Evolutionary conservation across 2,797 vertebrate species (phyloP), one percentile per base, ranked within the genome.

Genomic region (Oophaga sylvatica): DNA sequence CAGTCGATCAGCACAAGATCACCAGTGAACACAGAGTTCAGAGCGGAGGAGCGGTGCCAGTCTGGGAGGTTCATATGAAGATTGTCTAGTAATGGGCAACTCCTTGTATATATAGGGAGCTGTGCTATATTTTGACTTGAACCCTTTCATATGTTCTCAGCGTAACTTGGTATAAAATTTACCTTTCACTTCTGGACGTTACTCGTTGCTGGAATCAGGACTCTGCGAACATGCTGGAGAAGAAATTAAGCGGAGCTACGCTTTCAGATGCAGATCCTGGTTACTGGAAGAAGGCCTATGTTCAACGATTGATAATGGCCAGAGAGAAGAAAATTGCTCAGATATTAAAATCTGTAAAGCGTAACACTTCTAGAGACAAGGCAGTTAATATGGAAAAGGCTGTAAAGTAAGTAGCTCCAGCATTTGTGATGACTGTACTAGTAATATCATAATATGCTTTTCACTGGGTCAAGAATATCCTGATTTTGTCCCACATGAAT

Each of bases 241-340:
- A 62, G 76, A 91, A 90, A 59, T 70, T 90, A 89, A 91, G n/a
- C 73, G 70, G 53, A 31, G 80, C 89, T 80, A 90, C 92, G 45
- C 29, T 92, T 6, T 76, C 77, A 80, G 94, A 95, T 70, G 92
- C 35, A 77, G 90, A 93, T 15, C 88, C 76, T n/a, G 96, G 96
- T 20, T 93, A 94, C 87, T 98, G 97, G 97, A 99, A 96, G 94
- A 93, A 91, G 68, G 90, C 93, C 65, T 96, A 95, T 89, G 95
- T 98, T 84, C 90, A 89, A 63, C 95, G 94, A 87, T 92, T 95
- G 57, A 92, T 92, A 0, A 87, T 92, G 15, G 81, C 89, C 87
- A 92, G 95, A 87, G 92, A 90, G 89, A 90, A 90, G 5, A 92
- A 89, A 88, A 92, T 96, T 91, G 94, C 90, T 84, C 94, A 62